phyloP scores from a whole-genome alignment of 2,113 vertebrate genomes.

The Chauna torquata region DNA sequence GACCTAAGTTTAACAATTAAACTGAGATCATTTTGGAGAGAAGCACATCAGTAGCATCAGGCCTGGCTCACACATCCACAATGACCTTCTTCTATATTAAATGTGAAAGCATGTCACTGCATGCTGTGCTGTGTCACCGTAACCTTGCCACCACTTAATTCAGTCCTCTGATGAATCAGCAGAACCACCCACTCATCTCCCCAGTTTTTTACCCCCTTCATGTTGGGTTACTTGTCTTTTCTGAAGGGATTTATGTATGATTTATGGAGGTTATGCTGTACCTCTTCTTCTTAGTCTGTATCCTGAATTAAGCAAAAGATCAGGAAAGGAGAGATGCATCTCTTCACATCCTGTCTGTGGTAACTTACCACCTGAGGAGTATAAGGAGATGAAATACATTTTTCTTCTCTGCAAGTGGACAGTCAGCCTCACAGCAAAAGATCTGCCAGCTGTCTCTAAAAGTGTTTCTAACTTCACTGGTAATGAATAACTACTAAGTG shows the following conservation, averaged over 20 bases:
- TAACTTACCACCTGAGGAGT: not conserved
- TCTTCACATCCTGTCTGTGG: conserved; percentile 23
- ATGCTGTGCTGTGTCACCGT: not conserved
- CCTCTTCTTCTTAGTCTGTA: not conserved
- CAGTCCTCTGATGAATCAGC: not conserved
- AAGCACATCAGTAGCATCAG: not conserved
- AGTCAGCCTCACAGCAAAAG: not conserved
- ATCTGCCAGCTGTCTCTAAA: not conserved
- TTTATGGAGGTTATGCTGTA: not conserved
- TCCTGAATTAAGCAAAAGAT: conserved; percentile 34
- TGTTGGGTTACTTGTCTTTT: not conserved
- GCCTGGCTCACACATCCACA: not conserved
- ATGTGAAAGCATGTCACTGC: not conserved
- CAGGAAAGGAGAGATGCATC: not conserved
- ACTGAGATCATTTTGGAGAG: not conserved
- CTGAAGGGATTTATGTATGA: conserved; percentile 26
- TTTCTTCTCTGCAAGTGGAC: conserved; percentile 30
- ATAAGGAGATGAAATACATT: not conserved
- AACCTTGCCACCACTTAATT: not conserved
- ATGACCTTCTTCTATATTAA: not conserved
- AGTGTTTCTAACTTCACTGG: not conserved
- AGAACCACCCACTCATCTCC: not conserved
- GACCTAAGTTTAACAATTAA: not conserved
- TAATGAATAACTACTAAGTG: not conserved
- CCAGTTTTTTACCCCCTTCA: not conserved